Evolutionary conservation across 2,888 invertebrate species (phyloP).

Genomic region (Ochropleura plecta): DNA sequence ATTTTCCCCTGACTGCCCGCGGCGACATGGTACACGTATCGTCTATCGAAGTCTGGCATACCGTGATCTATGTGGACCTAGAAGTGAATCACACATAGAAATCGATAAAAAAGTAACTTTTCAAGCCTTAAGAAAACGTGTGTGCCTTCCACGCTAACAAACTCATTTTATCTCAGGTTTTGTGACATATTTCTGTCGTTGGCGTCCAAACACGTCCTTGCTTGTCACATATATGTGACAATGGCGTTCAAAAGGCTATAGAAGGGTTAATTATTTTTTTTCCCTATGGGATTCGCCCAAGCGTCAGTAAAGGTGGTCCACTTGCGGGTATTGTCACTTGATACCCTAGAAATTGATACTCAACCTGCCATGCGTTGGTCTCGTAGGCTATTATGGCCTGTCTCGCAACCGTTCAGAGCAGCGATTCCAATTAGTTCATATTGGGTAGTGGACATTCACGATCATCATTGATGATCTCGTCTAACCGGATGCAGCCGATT

Average conservation of each 20-base stretch:
- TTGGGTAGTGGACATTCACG: neutral
- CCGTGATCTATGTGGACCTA: slow-evolving; percentile 84
- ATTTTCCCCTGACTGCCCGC: slow-evolving; percentile 89
- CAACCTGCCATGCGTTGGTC: neutral
- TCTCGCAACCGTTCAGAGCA: neutral
- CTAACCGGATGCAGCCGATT: no score
- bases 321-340: neutral
- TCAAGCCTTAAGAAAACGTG: neutral
- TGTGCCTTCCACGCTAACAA: no score
- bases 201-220: no score
- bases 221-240: no score
- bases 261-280: neutral
- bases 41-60: slow-evolving; percentile 90
- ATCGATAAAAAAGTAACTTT: neutral
- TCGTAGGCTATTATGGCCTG: neutral
- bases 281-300: neutral
- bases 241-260: no score
- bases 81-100: slow-evolving; percentile 11
- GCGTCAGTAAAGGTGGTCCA: neutral
- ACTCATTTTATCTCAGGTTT: no score
- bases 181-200: no score
- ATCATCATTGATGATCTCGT: no score
- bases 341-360: no score
- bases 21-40: slow-evolving; percentile 91
- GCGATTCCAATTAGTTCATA: neutral